These are phyloP conservation scores for Spicauda simplicius DNA, from an alignment of 2,888 invertebrate genomes.

Conservation along the genomic window DNA sequence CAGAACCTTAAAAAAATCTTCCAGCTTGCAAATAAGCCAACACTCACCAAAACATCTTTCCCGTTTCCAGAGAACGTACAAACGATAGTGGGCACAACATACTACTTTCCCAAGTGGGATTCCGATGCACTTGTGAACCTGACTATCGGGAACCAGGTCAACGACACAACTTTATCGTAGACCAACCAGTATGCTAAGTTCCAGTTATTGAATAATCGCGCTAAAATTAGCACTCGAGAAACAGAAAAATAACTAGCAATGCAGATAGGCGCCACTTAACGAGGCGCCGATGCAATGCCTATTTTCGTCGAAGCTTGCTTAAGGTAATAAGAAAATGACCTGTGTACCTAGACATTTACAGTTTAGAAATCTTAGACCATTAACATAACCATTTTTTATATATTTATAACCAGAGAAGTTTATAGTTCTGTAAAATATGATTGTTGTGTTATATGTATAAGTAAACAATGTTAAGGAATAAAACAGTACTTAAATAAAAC, in stretches of 20 bases:
- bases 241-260: slow-evolving; percentile 10
- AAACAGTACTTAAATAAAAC: no score
- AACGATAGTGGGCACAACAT: slow-evolving; percentile 6
- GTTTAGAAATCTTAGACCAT: no score
- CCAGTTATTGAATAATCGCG: slow-evolving; percentile 25
- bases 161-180: slow-evolving; percentile 16
- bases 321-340: background rate
- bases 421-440: no score
- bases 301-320: background rate
- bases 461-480: no score
- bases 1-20: no score
- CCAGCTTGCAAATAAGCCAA: no score
- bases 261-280: slow-evolving; percentile 5
- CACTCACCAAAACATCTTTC: slow-evolving; percentile 1
- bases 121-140: slow-evolving; percentile 13
- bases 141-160: slow-evolving; percentile 21
- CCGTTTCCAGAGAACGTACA: background rate
- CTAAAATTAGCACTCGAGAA: slow-evolving; percentile 19
- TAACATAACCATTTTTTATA: no score
- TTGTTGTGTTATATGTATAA: no score
- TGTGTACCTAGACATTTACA: no score
- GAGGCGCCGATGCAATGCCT: background rate
- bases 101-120: slow-evolving; percentile 10
- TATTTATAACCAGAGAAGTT: no score
- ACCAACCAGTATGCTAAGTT: slow-evolving; percentile 18